Base-by-base conservation (phyloP, 2,888 invertebrate genomes). In the Hemithea aestivaria region DNA sequence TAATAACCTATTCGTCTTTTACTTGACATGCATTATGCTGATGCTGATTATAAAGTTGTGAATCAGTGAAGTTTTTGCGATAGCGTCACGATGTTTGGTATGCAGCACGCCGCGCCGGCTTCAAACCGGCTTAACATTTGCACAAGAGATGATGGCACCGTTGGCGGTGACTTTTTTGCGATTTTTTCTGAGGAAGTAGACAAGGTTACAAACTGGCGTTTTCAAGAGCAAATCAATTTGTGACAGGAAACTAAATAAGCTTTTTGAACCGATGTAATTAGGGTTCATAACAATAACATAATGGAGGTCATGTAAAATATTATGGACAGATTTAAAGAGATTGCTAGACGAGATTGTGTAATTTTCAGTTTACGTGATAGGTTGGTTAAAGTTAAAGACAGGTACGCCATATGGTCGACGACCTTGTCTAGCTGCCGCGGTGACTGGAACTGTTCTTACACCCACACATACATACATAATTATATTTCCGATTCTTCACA, bases 331-430 rank as follows among this genome's bases (percentile, higher is more conserved):
- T 45, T 32, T 50, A 56, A 56, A 55, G 48, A 53, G 57, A 59
- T 56, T 48, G 52, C 28, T 38, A 53, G 56, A 47, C 39, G 45
- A 49, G 50, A 45, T 33, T 64, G 57, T 56, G 55, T 57, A 62
- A 66, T 63, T 68, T 64, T 54, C 48, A 55, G 55, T 47, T 60
- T 56, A 56, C 56, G 45, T 51, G 62, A 46, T 53, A 43, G 49
- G 35, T 53, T 52, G 50, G 49, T 52, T 56, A 5, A 16, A 16
- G 16, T 16, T 52, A 50, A 45, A 56, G 53, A 57, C 66, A 66
- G 67, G 67, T 68, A 69, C 60, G 67, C 77, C 79, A 79, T 77
- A 78, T 79, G 79, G 79, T 71, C 74, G 75, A 51, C 69, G 78
- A 70, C 79, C 79, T 79, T 78, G 78, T 60, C 59, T 63, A 58